These are phyloP conservation scores for Tokudaia tokunoshimensis DNA, from an alignment of 2,797 vertebrate genomes.

Conservation along the genomic window DNA sequence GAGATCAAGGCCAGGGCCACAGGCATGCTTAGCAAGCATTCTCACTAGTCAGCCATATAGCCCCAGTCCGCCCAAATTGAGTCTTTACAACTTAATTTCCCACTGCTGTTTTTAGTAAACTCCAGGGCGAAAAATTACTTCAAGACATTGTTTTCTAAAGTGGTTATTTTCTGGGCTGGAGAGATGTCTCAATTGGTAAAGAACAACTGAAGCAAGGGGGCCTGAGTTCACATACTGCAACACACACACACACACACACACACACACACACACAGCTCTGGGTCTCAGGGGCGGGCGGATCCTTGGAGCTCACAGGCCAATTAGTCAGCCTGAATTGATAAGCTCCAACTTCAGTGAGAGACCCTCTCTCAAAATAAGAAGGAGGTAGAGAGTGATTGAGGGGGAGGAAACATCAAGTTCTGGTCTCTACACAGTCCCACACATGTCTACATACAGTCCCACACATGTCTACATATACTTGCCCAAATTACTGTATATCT, in stretches of 20 bases:
- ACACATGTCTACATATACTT: neutral
- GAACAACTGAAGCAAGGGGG: neutral
- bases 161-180: neutral
- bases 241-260: too few relatives aligned
- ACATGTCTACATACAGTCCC: too few relatives aligned
- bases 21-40: neutral
- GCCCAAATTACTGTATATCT: neutral
- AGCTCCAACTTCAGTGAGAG: neutral
- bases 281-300: neutral
- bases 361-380: neutral
- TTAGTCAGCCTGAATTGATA: neutral
- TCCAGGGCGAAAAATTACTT: slow-evolving; percentile 29
- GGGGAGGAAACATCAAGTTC: neutral
- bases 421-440: too few relatives aligned
- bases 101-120: slow-evolving; percentile 40
- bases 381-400: neutral
- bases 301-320: neutral
- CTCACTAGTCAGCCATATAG: neutral
- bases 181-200: neutral
- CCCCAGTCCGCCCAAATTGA: neutral
- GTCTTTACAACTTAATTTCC: neutral
- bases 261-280: too few relatives aligned
- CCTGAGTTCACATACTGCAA: neutral
- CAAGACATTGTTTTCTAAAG: slow-evolving; percentile 41
- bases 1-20: neutral